These are phyloP conservation scores for Enteromius mattozi DNA, from an alignment of 2,797 vertebrate genomes.

Conservation along the genomic window DNA sequence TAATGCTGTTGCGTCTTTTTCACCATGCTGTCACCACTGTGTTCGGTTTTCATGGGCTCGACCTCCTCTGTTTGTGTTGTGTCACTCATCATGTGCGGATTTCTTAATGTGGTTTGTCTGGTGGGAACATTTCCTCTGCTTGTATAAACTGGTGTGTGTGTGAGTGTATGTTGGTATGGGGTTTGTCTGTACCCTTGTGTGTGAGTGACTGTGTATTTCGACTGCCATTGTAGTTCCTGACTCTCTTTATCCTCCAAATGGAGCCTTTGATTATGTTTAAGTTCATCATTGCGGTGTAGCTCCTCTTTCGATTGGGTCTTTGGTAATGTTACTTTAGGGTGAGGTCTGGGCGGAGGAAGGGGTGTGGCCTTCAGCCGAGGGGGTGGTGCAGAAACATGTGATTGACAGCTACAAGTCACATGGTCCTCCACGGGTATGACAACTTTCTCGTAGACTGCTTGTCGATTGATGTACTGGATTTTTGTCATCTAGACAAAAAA, in stretches of 20 bases:
- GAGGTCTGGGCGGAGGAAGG: constrained; percentile 55
- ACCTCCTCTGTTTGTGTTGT: constrained; percentile 54
- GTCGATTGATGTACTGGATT: constrained; percentile 83
- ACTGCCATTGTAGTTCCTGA: constrained; percentile 68
- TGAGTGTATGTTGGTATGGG: constrained; percentile 45
- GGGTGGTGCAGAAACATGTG: constrained; percentile 48
- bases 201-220: constrained; percentile 70
- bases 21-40: constrained; percentile 31
- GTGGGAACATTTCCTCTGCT: constrained; percentile 61
- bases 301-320: constrained; percentile 76
- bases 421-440: constrained; percentile 92
- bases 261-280: constrained; percentile 77
- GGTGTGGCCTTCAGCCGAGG: constrained; percentile 58
- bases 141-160: constrained; percentile 61
- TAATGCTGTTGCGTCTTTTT: constrained; percentile 47
- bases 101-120: constrained; percentile 37
- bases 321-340: constrained; percentile 56
- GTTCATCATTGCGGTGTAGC: constrained; percentile 76
- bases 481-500: constrained; percentile 83
- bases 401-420: constrained; percentile 85
- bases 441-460: constrained; percentile 80
- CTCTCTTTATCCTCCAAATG: constrained; percentile 68
- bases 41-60: constrained; percentile 21
- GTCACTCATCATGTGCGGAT: constrained; percentile 57
- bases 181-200: constrained; percentile 56